Conservation (phyloP, 2,797 vertebrate species). For the Spinibarbus caldwelli region DNA sequence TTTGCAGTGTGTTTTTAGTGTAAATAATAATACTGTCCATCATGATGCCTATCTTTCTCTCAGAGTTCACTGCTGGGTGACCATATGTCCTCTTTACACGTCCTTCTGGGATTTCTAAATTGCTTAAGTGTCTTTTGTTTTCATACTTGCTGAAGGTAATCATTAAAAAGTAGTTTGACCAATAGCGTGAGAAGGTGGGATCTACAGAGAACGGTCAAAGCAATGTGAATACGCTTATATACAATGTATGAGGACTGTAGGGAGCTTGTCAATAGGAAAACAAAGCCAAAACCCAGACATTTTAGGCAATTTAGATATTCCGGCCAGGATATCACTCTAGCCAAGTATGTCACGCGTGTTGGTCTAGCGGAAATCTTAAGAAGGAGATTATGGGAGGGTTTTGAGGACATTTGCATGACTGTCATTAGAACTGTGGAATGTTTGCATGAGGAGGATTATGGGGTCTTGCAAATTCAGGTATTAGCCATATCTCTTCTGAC, state of each 20-base stretch:
- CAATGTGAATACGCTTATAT: background rate
- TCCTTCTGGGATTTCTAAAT: background rate
- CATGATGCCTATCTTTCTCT: background rate
- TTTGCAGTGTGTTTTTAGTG: conserved; percentile 29
- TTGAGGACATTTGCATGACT: conserved; percentile 12
- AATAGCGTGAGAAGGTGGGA: background rate
- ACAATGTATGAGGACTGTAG: background rate
- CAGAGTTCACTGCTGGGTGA: background rate
- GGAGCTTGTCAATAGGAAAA: background rate
- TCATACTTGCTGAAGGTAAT: background rate
- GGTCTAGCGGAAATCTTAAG: conserved; percentile 20
- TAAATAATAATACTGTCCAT: conserved; percentile 21
- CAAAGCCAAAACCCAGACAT: background rate
- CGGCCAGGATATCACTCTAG: background rate
- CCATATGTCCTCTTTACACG: background rate
- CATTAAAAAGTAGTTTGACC: background rate
- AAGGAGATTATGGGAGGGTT: conserved; percentile 21
- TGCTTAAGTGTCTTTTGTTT: background rate
- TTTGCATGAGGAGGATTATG: conserved; percentile 9
- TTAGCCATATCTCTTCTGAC: too few species aligned
- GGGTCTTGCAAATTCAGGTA: too few species aligned
- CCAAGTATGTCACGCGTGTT: background rate
- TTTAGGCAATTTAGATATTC: background rate
- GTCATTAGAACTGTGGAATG: conserved; percentile 17
- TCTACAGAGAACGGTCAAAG: background rate